These are phyloP conservation scores for Cephus sareptanus DNA, from an alignment of 2,888 invertebrate species.

Conservation along the genomic window DNA sequence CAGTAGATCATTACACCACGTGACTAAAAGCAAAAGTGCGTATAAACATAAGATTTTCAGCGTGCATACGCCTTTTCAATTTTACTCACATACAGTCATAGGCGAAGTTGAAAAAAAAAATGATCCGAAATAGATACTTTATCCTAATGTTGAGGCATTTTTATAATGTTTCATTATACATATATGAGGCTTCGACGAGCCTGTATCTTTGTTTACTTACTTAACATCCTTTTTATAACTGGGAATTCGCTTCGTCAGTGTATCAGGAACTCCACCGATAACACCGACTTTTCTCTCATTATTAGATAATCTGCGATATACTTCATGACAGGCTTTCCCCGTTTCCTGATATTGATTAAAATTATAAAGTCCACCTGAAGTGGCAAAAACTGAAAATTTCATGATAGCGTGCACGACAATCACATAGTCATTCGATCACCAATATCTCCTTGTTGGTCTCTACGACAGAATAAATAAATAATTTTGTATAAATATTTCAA, in stretches of 20 bases:
- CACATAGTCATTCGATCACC: not conserved
- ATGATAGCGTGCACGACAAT: not conserved
- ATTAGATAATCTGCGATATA: slow-evolving; percentile 35
- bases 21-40: too few species aligned
- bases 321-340: slow-evolving; percentile 19
- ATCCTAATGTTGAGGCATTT: too few species aligned
- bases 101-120: too few species aligned
- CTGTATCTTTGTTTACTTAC: not conserved
- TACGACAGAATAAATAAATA: not conserved
- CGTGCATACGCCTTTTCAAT: too few species aligned
- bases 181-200: not conserved
- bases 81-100: too few species aligned
- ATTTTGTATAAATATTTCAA: not conserved
- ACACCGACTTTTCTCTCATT: slow-evolving; percentile 39
- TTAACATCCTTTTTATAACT: not conserved
- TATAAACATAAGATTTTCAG: too few species aligned
- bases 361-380: not conserved
- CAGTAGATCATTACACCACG: not conserved
- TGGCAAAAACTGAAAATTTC: not conserved
- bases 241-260: not conserved
- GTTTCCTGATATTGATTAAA: not conserved
- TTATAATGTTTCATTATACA: not conserved
- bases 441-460: not conserved
- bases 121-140: too few species aligned
- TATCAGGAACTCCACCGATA: slow-evolving; percentile 31